Conservation (phyloP, 2,113 vertebrate genomes). For the Camelus dromedarius region DNA sequence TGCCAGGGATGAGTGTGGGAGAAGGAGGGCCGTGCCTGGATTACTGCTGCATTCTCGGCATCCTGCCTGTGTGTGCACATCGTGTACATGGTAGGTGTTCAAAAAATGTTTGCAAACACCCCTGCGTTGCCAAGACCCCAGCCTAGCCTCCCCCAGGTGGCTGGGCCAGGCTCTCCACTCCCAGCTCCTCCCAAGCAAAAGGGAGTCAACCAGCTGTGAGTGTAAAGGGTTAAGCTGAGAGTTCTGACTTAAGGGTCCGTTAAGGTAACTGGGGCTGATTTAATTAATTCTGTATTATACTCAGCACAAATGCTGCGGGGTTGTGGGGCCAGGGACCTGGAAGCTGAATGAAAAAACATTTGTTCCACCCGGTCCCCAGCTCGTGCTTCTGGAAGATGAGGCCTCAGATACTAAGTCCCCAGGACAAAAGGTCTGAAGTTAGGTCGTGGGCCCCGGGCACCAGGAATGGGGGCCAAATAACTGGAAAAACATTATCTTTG, state of each 20-base stretch:
- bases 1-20: neutral
- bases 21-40: neutral
- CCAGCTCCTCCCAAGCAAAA: neutral
- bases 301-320: slow-evolving; percentile 52
- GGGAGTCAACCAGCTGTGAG: slow-evolving; percentile 57
- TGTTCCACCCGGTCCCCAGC: neutral
- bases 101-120: neutral
- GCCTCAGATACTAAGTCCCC: neutral
- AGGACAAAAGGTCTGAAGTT: neutral
- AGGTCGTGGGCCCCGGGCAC: neutral
- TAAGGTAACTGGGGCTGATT: slow-evolving; percentile 76
- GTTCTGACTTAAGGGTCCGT: slow-evolving; percentile 74
- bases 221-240: slow-evolving; percentile 54
- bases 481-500: neutral
- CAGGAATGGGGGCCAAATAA: neutral
- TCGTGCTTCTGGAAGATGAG: neutral
- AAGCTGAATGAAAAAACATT: neutral
- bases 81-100: neutral
- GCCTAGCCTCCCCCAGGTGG: neutral
- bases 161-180: neutral
- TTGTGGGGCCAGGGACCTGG: slow-evolving; percentile 38
- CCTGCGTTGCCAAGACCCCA: neutral
- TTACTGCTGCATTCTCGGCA: neutral
- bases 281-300: slow-evolving; percentile 76
- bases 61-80: too few species aligned